Evolutionary conservation across 1,140 invertebrate genomes (phyloP).

Genomic region (Aradophagus sp.): DNA sequence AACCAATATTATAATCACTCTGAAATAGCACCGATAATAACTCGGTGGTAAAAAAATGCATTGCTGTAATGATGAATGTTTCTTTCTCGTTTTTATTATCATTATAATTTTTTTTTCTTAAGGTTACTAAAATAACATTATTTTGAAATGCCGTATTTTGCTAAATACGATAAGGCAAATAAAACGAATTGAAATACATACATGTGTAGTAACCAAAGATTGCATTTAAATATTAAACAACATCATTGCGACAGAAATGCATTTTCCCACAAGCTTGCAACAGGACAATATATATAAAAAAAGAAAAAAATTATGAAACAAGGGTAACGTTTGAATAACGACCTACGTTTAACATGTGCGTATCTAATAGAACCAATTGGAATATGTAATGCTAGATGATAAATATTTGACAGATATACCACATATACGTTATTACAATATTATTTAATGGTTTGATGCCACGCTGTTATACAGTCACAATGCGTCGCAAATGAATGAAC

Average conservation of each 20-base stretch:
- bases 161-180: neutral
- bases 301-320: conserved; percentile 23
- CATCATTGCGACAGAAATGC: conserved; percentile 2
- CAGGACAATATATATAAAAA: conserved; percentile 3
- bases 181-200: neutral
- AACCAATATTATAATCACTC: conserved; percentile 22
- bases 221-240: neutral
- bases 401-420: conserved; percentile 42
- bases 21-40: conserved; percentile 31
- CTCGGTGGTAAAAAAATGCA: conserved; percentile 22
- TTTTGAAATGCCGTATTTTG: neutral
- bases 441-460: conserved; percentile 46
- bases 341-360: conserved; percentile 29
- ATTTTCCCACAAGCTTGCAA: conserved; percentile 18
- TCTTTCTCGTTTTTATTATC: too few relatives aligned
- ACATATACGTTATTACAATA: conserved; percentile 51
- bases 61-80: conserved; percentile 5
- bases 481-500: conserved; percentile 23
- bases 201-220: neutral
- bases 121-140: neutral
- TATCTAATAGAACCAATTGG: conserved; percentile 41
- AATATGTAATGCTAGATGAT: conserved; percentile 40
- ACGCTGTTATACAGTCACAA: conserved; percentile 29
- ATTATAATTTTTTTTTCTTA: too few relatives aligned
- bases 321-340: conserved; percentile 29